Evolutionary conservation across 2,888 invertebrate genomes (phyloP).

Genomic region (Ectemnius lituratus): DNA sequence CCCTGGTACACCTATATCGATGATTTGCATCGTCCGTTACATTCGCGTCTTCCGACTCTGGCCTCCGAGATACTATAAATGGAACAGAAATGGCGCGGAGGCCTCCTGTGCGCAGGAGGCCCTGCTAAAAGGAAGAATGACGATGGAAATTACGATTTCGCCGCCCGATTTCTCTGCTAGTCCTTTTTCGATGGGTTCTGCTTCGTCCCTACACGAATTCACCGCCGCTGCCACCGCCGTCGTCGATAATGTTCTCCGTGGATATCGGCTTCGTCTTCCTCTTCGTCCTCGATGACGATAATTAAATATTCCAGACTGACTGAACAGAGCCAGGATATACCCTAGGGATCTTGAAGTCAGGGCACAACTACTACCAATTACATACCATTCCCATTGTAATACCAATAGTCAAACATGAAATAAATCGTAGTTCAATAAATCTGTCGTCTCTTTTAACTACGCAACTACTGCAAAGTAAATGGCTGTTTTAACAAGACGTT

Average conservation of each 20-base stretch:
- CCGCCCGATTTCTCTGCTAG: conserved; percentile 21
- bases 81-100: conserved; percentile 19
- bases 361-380: too few relatives aligned
- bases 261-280: neutral
- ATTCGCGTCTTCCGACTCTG: conserved; percentile 52
- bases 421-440: too few relatives aligned
- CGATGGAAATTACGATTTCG: conserved; percentile 35
- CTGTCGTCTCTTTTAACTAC: too few relatives aligned
- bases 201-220: neutral
- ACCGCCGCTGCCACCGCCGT: neutral
- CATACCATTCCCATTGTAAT: too few relatives aligned
- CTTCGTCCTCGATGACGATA: neutral
- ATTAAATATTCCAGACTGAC: neutral
- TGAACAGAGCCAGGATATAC: neutral
- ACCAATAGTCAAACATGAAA: too few relatives aligned
- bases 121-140: conserved; percentile 28
- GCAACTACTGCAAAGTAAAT: too few relatives aligned
- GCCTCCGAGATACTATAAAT: conserved; percentile 17
- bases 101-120: conserved; percentile 10
- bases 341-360: too few relatives aligned
- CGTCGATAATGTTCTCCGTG: neutral
- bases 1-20: conserved; percentile 67
- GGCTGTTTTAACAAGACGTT: too few relatives aligned
- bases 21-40: conserved; percentile 66
- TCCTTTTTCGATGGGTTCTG: conserved; percentile 3